Evolutionary conservation across 2,113 vertebrate genomes (phyloP).

Genomic region (Cercopithecus mona): DNA sequence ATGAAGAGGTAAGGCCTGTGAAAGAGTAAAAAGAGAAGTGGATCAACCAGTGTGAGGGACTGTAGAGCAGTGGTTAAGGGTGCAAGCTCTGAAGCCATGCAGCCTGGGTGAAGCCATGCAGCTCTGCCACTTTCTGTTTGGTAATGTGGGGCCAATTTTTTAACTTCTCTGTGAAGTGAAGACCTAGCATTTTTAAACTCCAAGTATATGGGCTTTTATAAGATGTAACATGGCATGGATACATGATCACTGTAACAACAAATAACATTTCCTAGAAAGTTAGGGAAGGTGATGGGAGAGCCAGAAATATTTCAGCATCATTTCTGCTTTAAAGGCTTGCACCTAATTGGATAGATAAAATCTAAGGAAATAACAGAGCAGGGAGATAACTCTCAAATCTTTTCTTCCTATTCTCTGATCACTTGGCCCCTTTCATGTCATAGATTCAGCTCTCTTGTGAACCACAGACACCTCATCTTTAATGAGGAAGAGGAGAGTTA

Average conservation of each 20-base stretch:
- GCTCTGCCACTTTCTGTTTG: neutral
- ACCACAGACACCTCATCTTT: neutral
- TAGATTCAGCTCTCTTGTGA: neutral
- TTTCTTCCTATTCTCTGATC: neutral
- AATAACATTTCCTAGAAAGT: neutral
- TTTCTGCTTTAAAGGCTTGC: neutral
- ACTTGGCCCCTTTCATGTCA: neutral
- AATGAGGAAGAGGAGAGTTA: neutral
- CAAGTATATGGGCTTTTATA: neutral
- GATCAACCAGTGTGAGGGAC: neutral
- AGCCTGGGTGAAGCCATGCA: neutral
- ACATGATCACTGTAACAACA: neutral
- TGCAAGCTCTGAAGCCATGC: neutral
- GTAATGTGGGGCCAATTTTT: neutral
- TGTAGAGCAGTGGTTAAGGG: accelerated
- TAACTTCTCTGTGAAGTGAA: neutral
- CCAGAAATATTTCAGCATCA: neutral
- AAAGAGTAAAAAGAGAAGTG: neutral
- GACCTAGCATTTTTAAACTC: neutral
- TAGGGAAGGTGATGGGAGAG: neutral
- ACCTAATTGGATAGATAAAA: neutral
- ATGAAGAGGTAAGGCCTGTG: neutral
- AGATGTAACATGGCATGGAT: neutral
- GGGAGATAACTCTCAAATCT: neutral
- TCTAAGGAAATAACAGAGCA: neutral